These are phyloP conservation scores for Mobula hypostoma DNA, from an alignment of 2,113 vertebrate genomes.

Conservation along the genomic window DNA sequence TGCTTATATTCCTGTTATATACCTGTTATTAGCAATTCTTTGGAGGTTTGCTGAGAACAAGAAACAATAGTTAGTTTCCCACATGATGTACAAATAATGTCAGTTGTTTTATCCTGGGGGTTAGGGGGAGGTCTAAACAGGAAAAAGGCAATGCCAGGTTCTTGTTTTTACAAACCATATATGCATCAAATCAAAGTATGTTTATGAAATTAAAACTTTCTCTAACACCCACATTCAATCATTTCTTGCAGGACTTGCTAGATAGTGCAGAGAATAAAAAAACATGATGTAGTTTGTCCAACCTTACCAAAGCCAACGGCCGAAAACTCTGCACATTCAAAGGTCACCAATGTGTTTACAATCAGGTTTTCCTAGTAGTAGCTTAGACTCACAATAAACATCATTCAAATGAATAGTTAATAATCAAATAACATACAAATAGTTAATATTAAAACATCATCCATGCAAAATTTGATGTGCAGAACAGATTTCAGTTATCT, in stretches of 20 bases:
- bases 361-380: not conserved
- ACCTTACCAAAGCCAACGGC: not conserved
- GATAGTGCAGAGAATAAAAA: not conserved
- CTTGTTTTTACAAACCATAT: not conserved
- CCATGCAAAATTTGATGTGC: not conserved
- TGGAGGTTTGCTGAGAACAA: not conserved
- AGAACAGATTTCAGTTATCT: not conserved
- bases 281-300: not conserved
- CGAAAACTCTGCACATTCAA: not conserved
- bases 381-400: not conserved
- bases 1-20: not conserved
- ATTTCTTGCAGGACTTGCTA: not conserved
- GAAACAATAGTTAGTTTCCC: not conserved
- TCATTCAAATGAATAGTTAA: too few species aligned
- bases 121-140: not conserved
- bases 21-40: not conserved
- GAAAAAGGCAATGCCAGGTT: not conserved
- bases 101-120: not conserved
- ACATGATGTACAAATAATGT: not conserved
- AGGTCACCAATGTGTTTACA: not conserved
- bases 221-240: not conserved
- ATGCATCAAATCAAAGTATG: not conserved
- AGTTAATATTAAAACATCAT: not conserved
- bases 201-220: not conserved
- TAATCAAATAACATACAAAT: not conserved